phyloP scores from a whole-genome alignment of 2,113 vertebrate genomes.

The Vulpes lagopus region DNA sequence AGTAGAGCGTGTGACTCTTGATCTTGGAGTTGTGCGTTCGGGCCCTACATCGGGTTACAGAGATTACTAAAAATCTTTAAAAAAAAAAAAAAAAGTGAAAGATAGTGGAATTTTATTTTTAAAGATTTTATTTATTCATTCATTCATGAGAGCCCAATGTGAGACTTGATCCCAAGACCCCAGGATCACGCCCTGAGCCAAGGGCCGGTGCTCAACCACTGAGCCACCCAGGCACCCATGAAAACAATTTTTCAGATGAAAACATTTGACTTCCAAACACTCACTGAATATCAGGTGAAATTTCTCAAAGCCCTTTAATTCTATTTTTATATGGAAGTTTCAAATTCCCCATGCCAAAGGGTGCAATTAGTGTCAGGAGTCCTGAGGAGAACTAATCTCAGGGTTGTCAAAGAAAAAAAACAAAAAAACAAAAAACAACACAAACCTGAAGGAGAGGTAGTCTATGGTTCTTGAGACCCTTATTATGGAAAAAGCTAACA shows the following conservation, averaged over 20 bases:
- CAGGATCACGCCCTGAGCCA: no score
- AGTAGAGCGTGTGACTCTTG: not conserved
- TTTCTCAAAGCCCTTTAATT: conserved; percentile 1
- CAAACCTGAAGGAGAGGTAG: not conserved
- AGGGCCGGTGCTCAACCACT: no score
- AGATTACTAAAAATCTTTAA: not conserved
- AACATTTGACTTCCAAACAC: not conserved
- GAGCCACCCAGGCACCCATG: not conserved
- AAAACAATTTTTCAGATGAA: conserved; percentile 28
- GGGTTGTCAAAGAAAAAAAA: not conserved
- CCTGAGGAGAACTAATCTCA: not conserved
- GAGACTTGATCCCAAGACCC: no score
- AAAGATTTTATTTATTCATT: no score
- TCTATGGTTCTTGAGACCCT: not conserved
- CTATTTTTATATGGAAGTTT: not conserved
- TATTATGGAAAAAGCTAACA: not conserved
- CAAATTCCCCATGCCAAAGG: not conserved
- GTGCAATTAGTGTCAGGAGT: not conserved
- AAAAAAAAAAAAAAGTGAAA: not conserved
- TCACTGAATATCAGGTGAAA: not conserved
- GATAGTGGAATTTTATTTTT: not conserved
- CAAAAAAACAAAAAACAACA: not conserved
- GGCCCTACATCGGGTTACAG: not conserved
- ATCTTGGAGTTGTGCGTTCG: not conserved
- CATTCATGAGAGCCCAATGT: no score